Evolutionary conservation across 2,888 invertebrate genomes (phyloP), one percentile per base, ranked within the genome.

Genomic region (Onchidella celtica): DNA sequence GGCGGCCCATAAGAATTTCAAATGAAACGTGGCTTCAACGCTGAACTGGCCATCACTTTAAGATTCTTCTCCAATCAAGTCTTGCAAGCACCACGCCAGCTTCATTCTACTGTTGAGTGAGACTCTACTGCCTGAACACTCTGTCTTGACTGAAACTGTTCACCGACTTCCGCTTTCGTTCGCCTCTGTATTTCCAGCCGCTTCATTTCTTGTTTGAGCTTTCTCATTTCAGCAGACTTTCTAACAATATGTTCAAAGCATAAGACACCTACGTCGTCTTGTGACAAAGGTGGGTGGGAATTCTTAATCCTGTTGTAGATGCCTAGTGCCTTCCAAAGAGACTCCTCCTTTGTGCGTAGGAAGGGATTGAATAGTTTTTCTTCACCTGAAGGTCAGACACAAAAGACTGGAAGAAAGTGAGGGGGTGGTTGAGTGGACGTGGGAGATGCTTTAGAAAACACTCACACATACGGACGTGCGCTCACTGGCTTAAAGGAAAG

Each of bases 301-400:
- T 34, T 82, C 80, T 27, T 83, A 66, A 17, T 81, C 2, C 6
- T 38, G 38, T 74, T 38, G 11, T 63, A 32, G 32, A 88, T 70
- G 0, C 89, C 89, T 11, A 91, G 63, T 4, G 85, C 80, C 38
- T 83, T 68, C 34, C 89, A 73, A 21, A 91, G 66, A 24, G 82
- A 47, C 27, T 85, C 86, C 36, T 88, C 85, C 57, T 81, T 66
- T 38, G 89, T 90, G 36, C 92, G 83, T 79, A 92, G 79, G 80
- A 91, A 92, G 21, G 91, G 91, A 82, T 92, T 92, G 83, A 90
- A 91, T 1, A 70, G 77, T 61, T 88, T 87, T 73, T 91, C 92
- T 69, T 92, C 91, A 24, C 83, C 86, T 17, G 91, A 83, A 9
- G n/a, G n/a, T n/a, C n/a, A n/a, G n/a, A n/a, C n/a, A 87, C 88